Evolutionary conservation across 2,113 vertebrate species (phyloP).

Genomic region (Hyla sarda): DNA sequence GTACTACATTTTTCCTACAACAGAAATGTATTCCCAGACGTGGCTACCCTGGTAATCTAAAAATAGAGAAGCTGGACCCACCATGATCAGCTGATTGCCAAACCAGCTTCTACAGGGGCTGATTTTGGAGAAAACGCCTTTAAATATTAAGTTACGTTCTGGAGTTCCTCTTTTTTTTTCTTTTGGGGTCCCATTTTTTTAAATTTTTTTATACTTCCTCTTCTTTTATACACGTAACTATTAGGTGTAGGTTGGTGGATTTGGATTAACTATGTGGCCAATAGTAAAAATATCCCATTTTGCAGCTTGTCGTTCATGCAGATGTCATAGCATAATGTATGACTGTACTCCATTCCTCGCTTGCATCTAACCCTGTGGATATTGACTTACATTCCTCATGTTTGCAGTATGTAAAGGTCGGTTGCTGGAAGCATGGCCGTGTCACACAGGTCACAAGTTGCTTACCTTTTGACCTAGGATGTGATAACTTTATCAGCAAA

Average conservation of each 20-base stretch:
- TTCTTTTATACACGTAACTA: no score
- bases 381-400: slow-evolving; percentile 66
- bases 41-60: no score
- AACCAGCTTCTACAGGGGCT: no score
- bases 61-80: no score
- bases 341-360: not conserved
- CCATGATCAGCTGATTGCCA: no score
- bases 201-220: no score
- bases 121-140: not conserved
- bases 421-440: slow-evolving; percentile 39
- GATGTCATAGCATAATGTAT: not conserved
- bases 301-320: not conserved
- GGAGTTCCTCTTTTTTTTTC: no score
- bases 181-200: not conserved
- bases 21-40: no score
- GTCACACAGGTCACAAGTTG: slow-evolving; percentile 46
- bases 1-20: no score
- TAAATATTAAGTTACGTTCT: not conserved
- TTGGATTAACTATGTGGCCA: no score
- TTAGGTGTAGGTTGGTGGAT: not conserved
- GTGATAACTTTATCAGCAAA: slow-evolving; percentile 14
- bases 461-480: not conserved
- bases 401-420: slow-evolving; percentile 64
- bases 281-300: not conserved
- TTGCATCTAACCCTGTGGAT: slow-evolving; percentile 62